Base-by-base conservation (phyloP, 2,113 vertebrate genomes). In the Myotis lucifugus region DNA sequence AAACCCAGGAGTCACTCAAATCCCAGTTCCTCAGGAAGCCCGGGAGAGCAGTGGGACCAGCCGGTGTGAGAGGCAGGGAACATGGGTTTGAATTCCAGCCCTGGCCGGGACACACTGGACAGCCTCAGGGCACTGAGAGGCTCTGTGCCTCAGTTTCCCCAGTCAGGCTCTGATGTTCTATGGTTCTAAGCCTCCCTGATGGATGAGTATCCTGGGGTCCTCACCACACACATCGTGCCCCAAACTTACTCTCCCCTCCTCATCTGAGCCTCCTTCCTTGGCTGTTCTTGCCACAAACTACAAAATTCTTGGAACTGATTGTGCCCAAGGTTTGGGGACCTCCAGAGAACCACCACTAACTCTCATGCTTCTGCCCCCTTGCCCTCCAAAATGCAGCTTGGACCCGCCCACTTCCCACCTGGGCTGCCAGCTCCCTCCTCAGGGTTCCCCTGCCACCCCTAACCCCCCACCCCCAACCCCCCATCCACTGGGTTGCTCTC, bases 61-160 rank as follows among this genome's bases (percentile, higher is more conserved):
- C 19, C 0, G 21, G 69, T 12, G 52, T 3, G 61, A 52, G 34
- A 52, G 42, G 46, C 82, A 82, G 42, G 59, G 32, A n/a, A 18
- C 29, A 18, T 18, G 52, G 52, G 17, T 37, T 78, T 2, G 11
- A 78, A 72, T 4, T 23, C n/a, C 5, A 50, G 6, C 7, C 72
- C 72, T 46, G 50, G 50, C 18, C 13, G 0, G 0, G 25, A 40
- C 1, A 5, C 17, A 4, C 40, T 5, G 4, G 13, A 7, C 2
- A 32, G 19, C 76, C 74, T 78, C 54, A 25, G 17, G 67, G 32
- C 6, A 6, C 29, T 25, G n/a, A 0, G 2, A 0, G 3, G 5
- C n/a, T 29, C 59, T 0, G n/a, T 69, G 82, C 48, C 87, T 88
- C 85, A 9, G 66, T 85, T 95, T 93, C 40, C 78, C n/a, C 48